These are phyloP conservation scores for Onchidella celtica DNA, from an alignment of 2,888 invertebrate genomes.

Conservation along the genomic window DNA sequence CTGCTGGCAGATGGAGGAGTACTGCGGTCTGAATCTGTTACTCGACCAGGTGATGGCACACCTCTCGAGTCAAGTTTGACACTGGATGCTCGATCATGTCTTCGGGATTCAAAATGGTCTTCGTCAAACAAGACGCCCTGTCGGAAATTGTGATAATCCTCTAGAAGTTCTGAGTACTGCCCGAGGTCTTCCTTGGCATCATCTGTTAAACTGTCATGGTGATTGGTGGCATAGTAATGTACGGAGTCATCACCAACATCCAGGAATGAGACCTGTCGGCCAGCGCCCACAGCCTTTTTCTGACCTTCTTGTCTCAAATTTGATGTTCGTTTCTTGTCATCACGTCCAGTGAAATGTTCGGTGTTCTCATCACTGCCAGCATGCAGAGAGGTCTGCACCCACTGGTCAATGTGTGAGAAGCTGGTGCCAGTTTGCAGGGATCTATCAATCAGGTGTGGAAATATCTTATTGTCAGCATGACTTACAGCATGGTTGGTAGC, in stretches of 20 bases:
- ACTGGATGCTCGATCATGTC: constrained; percentile 23
- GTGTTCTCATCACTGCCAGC: not conserved
- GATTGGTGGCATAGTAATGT: not conserved
- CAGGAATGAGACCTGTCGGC: not conserved
- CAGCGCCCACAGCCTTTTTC: not conserved
- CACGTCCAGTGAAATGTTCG: not conserved
- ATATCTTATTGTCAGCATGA: constrained; percentile 17
- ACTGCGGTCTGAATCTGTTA: not conserved
- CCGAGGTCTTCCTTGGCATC: constrained; percentile 41
- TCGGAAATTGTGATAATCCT: constrained; percentile 38
- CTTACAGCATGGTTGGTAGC: constrained; percentile 4
- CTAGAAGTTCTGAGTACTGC: constrained; percentile 4
- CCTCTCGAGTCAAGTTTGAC: not conserved
- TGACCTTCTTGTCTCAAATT: not conserved
- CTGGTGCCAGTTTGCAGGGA: constrained; percentile 41
- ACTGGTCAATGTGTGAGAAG: constrained; percentile 35
- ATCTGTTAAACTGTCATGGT: constrained; percentile 39
- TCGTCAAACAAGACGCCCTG: constrained; percentile 37
- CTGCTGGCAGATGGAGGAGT: not conserved
- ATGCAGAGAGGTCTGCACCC: constrained; percentile 40
- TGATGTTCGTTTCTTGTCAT: not conserved
- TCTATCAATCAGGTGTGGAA: constrained; percentile 20
- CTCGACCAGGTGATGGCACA: not conserved
- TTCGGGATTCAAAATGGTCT: constrained; percentile 2
- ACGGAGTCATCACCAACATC: not conserved